Conservation (phyloP, 2,888 invertebrate genomes). For the Miltochrista miniata region DNA sequence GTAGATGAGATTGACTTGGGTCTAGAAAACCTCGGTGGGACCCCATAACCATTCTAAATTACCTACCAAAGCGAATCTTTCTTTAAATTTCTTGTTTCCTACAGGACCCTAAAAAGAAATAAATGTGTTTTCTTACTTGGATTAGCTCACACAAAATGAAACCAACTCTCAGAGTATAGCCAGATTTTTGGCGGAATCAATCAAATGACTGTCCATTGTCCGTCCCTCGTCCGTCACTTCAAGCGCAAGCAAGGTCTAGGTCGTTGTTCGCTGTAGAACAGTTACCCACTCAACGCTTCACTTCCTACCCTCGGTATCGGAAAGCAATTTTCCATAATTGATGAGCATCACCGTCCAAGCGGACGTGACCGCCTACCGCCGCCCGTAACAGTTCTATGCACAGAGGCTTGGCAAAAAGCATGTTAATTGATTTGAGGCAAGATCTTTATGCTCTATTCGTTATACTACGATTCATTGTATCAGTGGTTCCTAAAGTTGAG, state of each 20-base stretch:
- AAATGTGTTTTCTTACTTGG: constrained; percentile 7
- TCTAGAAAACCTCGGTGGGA: too few species aligned
- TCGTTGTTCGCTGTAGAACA: constrained; percentile 44
- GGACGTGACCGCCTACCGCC: constrained; percentile 24
- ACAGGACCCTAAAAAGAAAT: not conserved
- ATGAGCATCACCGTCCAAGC: constrained; percentile 23
- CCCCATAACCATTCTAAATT: too few species aligned
- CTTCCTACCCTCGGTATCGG: constrained; percentile 59
- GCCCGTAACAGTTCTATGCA: constrained; percentile 31
- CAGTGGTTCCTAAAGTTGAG: too few species aligned
- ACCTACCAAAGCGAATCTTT: not conserved
- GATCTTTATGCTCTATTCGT: not conserved
- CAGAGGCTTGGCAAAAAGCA: constrained; percentile 18
- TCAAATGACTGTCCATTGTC: constrained; percentile 26
- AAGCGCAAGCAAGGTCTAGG: constrained; percentile 40
- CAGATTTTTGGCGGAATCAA: constrained; percentile 8
- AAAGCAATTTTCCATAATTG: constrained; percentile 55
- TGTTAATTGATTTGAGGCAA: constrained; percentile 19
- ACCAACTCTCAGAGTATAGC: constrained; percentile 10
- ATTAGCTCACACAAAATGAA: constrained; percentile 13
- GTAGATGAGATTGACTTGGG: too few species aligned
- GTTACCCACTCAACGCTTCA: constrained; percentile 59
- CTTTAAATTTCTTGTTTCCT: not conserved
- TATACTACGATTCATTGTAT: too few species aligned
- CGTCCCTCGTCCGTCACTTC: not conserved